phyloP scores from a whole-genome alignment of 2,888 invertebrate genomes.

The Cheilosia impressa region DNA sequence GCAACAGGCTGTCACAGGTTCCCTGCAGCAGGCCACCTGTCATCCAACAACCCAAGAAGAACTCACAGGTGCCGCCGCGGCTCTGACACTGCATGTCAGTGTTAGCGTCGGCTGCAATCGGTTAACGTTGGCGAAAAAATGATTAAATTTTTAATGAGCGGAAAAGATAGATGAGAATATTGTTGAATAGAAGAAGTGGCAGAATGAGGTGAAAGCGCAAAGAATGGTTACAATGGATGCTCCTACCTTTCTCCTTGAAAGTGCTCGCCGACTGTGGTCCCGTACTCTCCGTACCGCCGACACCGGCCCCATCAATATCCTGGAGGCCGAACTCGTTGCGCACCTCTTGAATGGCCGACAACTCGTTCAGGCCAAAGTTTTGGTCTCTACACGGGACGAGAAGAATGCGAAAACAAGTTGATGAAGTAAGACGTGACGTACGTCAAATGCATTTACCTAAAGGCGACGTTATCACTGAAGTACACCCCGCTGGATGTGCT shows the following conservation, averaged over 20 bases:
- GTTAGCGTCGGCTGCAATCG: constrained; percentile 81
- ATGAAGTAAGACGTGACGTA: constrained; percentile 25
- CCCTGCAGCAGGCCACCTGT: constrained; percentile 93
- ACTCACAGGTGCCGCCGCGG: constrained; percentile 92
- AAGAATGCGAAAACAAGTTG: constrained; percentile 38
- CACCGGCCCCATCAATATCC: constrained; percentile 84
- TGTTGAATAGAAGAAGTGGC: constrained; percentile 11
- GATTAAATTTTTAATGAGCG: constrained; percentile 1
- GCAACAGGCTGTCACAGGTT: constrained; percentile 91
- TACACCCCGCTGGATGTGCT: constrained; percentile 81
- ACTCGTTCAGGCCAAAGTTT: constrained; percentile 86
- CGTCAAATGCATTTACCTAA: constrained; percentile 79
- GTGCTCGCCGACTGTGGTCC: constrained; percentile 84
- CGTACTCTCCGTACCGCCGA: constrained; percentile 78
- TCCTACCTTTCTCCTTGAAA: constrained; percentile 88
- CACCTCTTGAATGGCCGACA: constrained; percentile 84
- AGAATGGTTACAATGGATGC: constrained; percentile 39
- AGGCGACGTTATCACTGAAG: constrained; percentile 83
- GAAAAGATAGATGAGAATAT: constrained; percentile 13
- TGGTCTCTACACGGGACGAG: constrained; percentile 84
- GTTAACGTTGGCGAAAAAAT: constrained; percentile 23
- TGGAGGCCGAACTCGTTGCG: constrained; percentile 87
- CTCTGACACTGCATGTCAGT: constrained; percentile 83
- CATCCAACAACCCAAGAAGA: constrained; percentile 96
- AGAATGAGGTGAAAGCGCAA: constrained; percentile 16